Evolutionary conservation across 2,113 vertebrate species (phyloP), one percentile per base, ranked within the genome.

Genomic region (Myotis davidii): DNA sequence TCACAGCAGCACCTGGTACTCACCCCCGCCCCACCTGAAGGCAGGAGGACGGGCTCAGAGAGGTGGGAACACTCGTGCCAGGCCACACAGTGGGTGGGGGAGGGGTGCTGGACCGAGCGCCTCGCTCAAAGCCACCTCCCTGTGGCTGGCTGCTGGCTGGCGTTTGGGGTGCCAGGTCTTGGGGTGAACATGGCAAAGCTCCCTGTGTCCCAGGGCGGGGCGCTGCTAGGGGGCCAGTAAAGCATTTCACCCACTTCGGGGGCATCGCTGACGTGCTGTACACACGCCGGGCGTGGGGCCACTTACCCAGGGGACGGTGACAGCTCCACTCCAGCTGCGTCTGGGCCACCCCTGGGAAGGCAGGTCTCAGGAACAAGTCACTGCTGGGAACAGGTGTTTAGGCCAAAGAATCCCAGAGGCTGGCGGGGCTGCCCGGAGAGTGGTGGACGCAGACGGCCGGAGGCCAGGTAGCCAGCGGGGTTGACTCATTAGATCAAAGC

Each of bases 111-210:
- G 37, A 1, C 59, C 21, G 9, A 59, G 23, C 56, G 54, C 42
- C 3, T 1, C 0, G 54, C 52, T 72, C 50, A 2, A 2, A 3
- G n/a, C 29, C n/a, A 4, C 25, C 1, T 10, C 23, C 64, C 0
- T 5, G 13, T 10, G 70, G 82, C 56, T 18, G 20, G 29, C 34
- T 10, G 1, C 3, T 0, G 12, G 7, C 12, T 1, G 10, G 10
- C 1, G 0, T 14, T 20, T 13, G 34, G n/a, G 37, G 16, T 2
- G 37, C 39, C 56, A 67, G 65, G 27, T 42, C 64, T 73, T 48
- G 25, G 29, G 69, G 69, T 42, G 25, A 56, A 48, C 1, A 3
- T 0, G 25, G 17, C 8, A 14, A n/a, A 88, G 4, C 1, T 0
- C 13, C 76, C 39, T 21, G 16, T 73, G 81, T 56, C 42, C 14